These are phyloP conservation scores for Clarias pachynema DNA, from an alignment of 2,797 vertebrate species.

Conservation along the genomic window DNA sequence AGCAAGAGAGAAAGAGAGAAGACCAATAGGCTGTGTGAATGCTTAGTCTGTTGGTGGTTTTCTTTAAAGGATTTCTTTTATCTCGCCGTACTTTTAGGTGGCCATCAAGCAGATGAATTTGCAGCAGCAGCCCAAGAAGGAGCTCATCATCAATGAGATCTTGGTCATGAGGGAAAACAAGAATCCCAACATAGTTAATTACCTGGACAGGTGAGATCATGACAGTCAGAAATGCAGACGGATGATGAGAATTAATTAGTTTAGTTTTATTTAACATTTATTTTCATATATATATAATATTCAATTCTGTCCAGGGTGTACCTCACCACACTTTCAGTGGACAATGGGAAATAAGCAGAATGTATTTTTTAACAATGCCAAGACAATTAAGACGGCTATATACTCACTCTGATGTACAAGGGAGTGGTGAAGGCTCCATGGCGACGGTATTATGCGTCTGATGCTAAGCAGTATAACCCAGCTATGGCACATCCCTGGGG, in stretches of 20 bases:
- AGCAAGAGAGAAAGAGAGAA: neutral
- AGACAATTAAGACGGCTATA: too few relatives aligned
- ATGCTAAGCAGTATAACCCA: too few relatives aligned
- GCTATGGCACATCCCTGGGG: neutral
- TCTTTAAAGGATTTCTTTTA: neutral
- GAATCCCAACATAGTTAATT: conserved; percentile 97
- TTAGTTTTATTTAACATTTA: neutral
- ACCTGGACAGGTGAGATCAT: conserved; percentile 88
- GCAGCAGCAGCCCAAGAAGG: conserved; percentile 96
- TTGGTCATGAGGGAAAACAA: conserved; percentile 99
- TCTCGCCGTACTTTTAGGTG: conserved; percentile 72
- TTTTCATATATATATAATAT: too few relatives aligned
- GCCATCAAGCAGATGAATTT: conserved; percentile 98
- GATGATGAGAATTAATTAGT: neutral
- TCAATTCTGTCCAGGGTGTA: too few relatives aligned
- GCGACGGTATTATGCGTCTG: neutral
- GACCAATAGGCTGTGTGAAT: conserved; percentile 18
- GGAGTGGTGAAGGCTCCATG: neutral
- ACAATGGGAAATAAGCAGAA: neutral
- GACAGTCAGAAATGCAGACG: neutral
- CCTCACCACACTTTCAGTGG: neutral
- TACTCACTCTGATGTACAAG: too few relatives aligned
- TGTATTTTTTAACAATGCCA: neutral
- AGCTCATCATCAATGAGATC: conserved; percentile 95
- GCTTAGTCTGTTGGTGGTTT: neutral